Percentiles rank a stretch among this genome's conserved stretches.
These are phyloP conservation scores for Semaprochilodus insignis DNA, from an alignment of 2,797 vertebrate genomes.

Conservation along the genomic window DNA sequence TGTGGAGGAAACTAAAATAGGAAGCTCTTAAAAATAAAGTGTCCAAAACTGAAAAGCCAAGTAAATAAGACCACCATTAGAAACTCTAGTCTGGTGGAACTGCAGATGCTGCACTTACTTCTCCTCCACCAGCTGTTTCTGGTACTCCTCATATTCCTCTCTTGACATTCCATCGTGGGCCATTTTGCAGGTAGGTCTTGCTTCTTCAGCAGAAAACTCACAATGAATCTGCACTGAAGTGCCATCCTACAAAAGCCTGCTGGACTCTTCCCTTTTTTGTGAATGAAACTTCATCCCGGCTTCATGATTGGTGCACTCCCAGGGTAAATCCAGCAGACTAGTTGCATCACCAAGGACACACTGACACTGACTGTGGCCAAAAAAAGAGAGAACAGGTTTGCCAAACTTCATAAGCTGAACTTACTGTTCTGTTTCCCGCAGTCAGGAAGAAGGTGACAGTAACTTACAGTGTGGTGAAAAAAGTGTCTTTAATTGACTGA, in stretches of 20 bases:
- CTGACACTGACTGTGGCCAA: constrained; percentile 79
- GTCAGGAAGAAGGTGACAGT: constrained; percentile 86
- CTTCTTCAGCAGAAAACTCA: constrained; percentile 86
- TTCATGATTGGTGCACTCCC: constrained; percentile 59
- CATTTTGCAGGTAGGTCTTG: constrained; percentile 85
- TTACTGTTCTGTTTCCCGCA: constrained; percentile 83
- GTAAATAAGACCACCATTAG: no score
- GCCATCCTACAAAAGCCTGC: not conserved
- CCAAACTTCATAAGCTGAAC: constrained; percentile 89
- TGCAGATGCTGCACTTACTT: constrained; percentile 85
- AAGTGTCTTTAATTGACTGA: not conserved
- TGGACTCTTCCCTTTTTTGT: constrained; percentile 4
- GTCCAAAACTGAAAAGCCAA: no score
- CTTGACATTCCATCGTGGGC: constrained; percentile 90
- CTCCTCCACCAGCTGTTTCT: constrained; percentile 95
- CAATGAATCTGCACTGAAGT: constrained; percentile 52
- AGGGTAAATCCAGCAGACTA: constrained; percentile 69
- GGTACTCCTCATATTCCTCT: constrained; percentile 96
- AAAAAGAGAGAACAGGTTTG: constrained; percentile 69
- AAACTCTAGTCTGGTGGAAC: not conserved
- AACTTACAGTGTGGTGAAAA: not conserved
- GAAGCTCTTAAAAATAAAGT: not conserved
- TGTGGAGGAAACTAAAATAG: not conserved
- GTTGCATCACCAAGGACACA: constrained; percentile 83
- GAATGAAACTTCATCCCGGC: constrained; percentile 79